Base-by-base conservation (phyloP, 2,113 vertebrate genomes). In the Craseonycteris thonglongyai region DNA sequence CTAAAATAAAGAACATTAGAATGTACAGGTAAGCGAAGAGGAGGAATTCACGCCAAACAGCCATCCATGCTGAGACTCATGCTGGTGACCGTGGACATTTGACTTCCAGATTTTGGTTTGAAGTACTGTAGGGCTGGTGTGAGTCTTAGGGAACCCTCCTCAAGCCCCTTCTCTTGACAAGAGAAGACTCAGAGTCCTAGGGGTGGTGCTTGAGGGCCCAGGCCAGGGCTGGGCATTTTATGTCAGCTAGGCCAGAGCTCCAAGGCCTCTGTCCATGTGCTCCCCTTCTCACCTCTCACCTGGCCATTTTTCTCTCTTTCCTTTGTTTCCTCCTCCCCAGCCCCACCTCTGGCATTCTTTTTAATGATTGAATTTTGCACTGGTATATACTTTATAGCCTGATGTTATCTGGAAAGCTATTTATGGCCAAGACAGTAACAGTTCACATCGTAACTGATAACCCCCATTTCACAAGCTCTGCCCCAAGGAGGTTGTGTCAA, bases 391-490 rank as follows among this genome's bases (percentile, higher is more conserved):
- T 89, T 92, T 93, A n/a, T n/a, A 56, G 66, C 30, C 49, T 85
- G 72, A 92, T 93, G 91, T 94, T 95, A 91, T 95, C 86, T 82
- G 87, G 49, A 82, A 74, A 86, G 49, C 83, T 94, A 40, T 96
- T 96, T 95, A 87, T 95, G 79, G 74, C 96, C 72, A 91, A 78
- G 58, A 80, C 35, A 85, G 40, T 92, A 76, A 80, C 26, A 56
- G n/a, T 82, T 56, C 63, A 35, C 86, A 75, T 8, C 49, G 56
- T 28, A 65, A 59, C 63, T 59, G 58, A 80, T 92, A 92, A 95
- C 84, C 80, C 35, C 71, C 65, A 35, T 90, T 93, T 93, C 42
- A 76, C 7, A 93, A 96, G 56, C 59, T 38, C 15, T 95, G 49
- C n/a, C 79, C 40, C 51, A 63, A 63, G 63, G 74, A 69, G 63